Evolutionary conservation across 2,888 invertebrate species (phyloP).

Genomic region (Copidosoma aretas): DNA sequence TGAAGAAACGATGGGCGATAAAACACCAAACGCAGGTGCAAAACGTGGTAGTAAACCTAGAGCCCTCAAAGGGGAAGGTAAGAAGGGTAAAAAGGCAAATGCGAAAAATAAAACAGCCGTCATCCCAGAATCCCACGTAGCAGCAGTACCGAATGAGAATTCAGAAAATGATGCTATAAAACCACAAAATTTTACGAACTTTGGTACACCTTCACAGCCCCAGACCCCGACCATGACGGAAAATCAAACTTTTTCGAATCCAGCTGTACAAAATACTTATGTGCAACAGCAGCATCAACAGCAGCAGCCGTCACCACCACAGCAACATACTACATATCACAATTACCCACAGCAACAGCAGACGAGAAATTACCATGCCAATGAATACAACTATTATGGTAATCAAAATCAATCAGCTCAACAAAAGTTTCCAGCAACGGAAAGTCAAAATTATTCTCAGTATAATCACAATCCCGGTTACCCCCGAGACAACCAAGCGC

Average conservation of each 20-base stretch:
- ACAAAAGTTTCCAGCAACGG: conserved; percentile 48
- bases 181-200: conserved; percentile 27
- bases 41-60: conserved; percentile 60
- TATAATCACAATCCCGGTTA: conserved; percentile 53
- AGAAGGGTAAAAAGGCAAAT: conserved; percentile 56
- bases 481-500: conserved; percentile 47
- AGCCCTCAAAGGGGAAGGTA: conserved; percentile 60
- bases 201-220: conserved; percentile 26
- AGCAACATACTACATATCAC: conserved; percentile 30
- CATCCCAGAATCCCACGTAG: conserved; percentile 64
- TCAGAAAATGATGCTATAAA: conserved; percentile 37
- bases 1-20: conserved; percentile 75
- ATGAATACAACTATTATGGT: conserved; percentile 33
- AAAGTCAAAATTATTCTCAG: conserved; percentile 52
- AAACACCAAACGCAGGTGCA: conserved; percentile 52
- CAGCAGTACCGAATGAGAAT: conserved; percentile 48
- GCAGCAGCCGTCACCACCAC: neutral
- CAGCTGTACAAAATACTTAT: conserved; percentile 23
- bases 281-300: conserved; percentile 37
- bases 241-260: conserved; percentile 23
- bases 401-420: conserved; percentile 37
- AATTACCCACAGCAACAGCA: conserved; percentile 29
- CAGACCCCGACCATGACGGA: conserved; percentile 23
- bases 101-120: conserved; percentile 66
- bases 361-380: conserved; percentile 7